Evolutionary conservation across 2,888 invertebrate genomes (phyloP).

Genomic region (Leptinotarsa peninsularis): DNA sequence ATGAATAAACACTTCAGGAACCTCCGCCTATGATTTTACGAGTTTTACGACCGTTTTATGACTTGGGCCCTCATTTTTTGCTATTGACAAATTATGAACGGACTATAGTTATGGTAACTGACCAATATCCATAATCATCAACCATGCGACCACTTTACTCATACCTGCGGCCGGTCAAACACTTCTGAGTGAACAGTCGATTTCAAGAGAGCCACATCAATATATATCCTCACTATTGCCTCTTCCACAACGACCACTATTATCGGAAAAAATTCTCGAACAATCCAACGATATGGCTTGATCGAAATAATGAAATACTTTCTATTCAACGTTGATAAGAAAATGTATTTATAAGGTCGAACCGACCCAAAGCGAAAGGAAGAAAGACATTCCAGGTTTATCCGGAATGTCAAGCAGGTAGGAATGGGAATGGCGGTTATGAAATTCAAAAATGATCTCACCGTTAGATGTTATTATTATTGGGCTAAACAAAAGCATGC

Average conservation of each 20-base stretch:
- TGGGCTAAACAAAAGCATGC: slow-evolving; percentile 48
- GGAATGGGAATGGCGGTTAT: slow-evolving; percentile 51
- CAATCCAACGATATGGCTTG: slow-evolving; percentile 38
- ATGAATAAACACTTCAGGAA: too few relatives aligned
- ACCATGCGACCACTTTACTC: not conserved
- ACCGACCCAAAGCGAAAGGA: slow-evolving; percentile 44
- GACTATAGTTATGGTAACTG: too few relatives aligned
- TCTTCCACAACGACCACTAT: slow-evolving; percentile 28
- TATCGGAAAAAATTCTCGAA: slow-evolving; percentile 28
- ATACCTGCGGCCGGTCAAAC: not conserved
- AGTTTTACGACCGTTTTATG: too few relatives aligned
- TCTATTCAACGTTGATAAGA: slow-evolving; percentile 46
- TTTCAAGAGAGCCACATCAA: not conserved
- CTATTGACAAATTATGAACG: too few relatives aligned
- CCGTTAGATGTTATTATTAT: slow-evolving; percentile 47
- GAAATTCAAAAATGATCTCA: slow-evolving; percentile 52
- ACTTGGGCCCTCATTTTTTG: too few relatives aligned
- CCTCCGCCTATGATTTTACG: too few relatives aligned
- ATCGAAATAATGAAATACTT: slow-evolving; percentile 50
- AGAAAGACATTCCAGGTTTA: slow-evolving; percentile 45
- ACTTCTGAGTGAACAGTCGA: too few relatives aligned
- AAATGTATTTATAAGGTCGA: slow-evolving; percentile 46
- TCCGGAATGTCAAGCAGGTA: slow-evolving; percentile 52
- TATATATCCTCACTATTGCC: slow-evolving; percentile 19
- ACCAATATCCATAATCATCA: not conserved